phyloP scores from a whole-genome alignment of 2,113 vertebrate species.

The Malurus cyaneus region DNA sequence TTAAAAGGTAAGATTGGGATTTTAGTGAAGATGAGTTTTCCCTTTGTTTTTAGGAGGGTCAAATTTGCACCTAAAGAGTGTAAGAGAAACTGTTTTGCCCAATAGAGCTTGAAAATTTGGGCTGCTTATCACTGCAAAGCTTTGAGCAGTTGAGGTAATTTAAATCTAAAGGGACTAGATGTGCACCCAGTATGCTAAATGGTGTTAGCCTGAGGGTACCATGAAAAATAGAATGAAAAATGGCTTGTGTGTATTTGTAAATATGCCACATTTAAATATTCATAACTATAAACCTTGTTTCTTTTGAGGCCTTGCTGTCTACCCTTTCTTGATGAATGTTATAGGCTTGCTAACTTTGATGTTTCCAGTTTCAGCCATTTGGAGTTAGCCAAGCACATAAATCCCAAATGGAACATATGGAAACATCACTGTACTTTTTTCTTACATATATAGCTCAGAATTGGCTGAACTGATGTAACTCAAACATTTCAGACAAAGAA shows the following conservation, averaged over 20 bases:
- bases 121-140: neutral
- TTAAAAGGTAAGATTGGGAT: neutral
- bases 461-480: neutral
- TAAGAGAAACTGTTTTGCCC: neutral
- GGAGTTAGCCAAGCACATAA: neutral
- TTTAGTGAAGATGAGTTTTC: accelerated
- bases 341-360: neutral
- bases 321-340: neutral
- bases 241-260: neutral
- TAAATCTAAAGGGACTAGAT: neutral
- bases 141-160: neutral
- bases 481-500: neutral
- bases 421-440: neutral
- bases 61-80: neutral
- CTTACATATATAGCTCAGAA: neutral
- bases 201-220: neutral
- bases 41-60: accelerated
- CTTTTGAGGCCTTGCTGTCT: neutral
- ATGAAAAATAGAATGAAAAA: slow-evolving; percentile 9
- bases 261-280: slow-evolving; percentile 22
- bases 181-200: neutral
- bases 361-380: neutral
- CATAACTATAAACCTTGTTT: neutral
- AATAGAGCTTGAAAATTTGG: neutral
- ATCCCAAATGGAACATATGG: slow-evolving; percentile 1